Conservation (phyloP, 2,888 invertebrate species). For the Caenorhabditis becei region DNA sequence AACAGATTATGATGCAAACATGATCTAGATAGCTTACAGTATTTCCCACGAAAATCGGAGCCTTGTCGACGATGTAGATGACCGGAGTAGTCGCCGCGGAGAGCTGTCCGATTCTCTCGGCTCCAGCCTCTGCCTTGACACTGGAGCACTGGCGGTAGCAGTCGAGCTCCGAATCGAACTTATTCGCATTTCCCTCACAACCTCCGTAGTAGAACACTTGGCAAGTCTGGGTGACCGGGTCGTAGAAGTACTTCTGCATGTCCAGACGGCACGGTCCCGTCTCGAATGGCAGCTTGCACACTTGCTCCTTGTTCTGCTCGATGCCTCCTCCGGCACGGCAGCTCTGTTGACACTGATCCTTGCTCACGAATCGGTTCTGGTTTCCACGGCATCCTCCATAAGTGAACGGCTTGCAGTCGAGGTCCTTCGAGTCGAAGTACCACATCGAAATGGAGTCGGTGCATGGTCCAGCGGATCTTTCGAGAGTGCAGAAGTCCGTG, state of each 20-base stretch:
- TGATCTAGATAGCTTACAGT: constrained; percentile 18
- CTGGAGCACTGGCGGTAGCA: constrained; percentile 52
- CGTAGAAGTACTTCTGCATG: constrained; percentile 74
- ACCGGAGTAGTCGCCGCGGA: constrained; percentile 47
- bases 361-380: constrained; percentile 67
- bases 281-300: constrained; percentile 72
- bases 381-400: constrained; percentile 81
- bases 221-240: constrained; percentile 70
- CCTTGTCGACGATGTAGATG: constrained; percentile 54
- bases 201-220: constrained; percentile 76
- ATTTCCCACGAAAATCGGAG: constrained; percentile 41
- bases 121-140: constrained; percentile 44
- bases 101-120: constrained; percentile 38
- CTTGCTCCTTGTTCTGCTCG: constrained; percentile 22
- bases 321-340: constrained; percentile 22
- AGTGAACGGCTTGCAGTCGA: constrained; percentile 75
- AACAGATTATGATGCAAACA: not conserved
- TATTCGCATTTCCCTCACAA: constrained; percentile 76
- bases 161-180: constrained; percentile 54
- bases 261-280: constrained; percentile 71
- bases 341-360: constrained; percentile 56
- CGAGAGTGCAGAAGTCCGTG: constrained; percentile 48
- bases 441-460: constrained; percentile 77
- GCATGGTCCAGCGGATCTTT: constrained; percentile 77
- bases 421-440: constrained; percentile 71